Conservation (phyloP, 1,140 invertebrate genomes). For the Diorhabda carinulata region DNA sequence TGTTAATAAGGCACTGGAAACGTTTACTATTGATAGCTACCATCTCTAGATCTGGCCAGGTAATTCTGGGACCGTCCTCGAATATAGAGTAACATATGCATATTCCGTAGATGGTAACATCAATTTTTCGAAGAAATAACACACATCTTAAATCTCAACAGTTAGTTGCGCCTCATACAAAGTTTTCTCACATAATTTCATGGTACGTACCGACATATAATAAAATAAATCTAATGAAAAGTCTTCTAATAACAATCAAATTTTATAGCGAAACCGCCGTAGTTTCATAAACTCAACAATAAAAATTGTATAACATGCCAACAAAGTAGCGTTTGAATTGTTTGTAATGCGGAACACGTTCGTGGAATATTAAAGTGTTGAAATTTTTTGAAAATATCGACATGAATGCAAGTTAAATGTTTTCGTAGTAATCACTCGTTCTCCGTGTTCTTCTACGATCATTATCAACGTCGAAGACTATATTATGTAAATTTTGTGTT, state of each 20-base stretch:
- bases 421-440: neutral
- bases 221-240: conserved; percentile 2
- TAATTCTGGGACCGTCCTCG: too few relatives aligned
- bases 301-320: conserved; percentile 2
- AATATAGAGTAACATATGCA: too few relatives aligned
- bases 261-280: neutral
- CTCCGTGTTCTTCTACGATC: neutral
- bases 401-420: neutral
- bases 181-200: neutral
- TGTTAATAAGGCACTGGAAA: too few relatives aligned
- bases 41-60: too few relatives aligned
- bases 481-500: neutral
- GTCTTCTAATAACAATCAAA: conserved; percentile 1
- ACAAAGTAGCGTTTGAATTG: neutral
- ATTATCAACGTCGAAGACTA: neutral
- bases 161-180: neutral
- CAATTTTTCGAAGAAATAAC: too few relatives aligned
- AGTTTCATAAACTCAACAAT: conserved; percentile 2
- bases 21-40: too few relatives aligned
- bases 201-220: conserved; percentile 2
- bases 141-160: too few relatives aligned
- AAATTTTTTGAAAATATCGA: neutral
- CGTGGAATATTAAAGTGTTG: conserved; percentile 1
- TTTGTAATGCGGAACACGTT: conserved; percentile 1
- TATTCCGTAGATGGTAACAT: too few relatives aligned